A percentile compares a stretch with the other conserved stretches of the same genome.
phyloP scores from a whole-genome alignment of 30 jellyfish, hydroid and myxozoan genomes.

The Nemopilema nomurai region DNA sequence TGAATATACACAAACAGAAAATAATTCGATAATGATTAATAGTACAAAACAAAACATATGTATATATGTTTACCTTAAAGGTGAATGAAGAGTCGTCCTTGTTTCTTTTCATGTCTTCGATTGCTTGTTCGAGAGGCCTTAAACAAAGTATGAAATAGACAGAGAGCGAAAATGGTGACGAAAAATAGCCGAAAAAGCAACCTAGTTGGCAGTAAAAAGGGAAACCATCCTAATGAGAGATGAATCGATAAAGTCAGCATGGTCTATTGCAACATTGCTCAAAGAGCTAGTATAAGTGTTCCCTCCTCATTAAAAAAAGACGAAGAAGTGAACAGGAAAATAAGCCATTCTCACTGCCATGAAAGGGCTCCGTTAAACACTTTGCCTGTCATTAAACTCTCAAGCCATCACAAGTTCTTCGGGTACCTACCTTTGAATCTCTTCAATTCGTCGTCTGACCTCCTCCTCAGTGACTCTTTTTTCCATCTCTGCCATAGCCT shows the following conservation, averaged over 20 bases:
- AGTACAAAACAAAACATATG: neutral
- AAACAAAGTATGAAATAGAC: neutral
- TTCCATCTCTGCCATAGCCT: conserved; percentile 4
- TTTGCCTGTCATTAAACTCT: too few relatives aligned
- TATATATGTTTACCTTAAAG: conserved; percentile 1
- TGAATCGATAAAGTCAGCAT: too few relatives aligned
- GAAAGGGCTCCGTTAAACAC: too few relatives aligned
- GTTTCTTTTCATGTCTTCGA: neutral
- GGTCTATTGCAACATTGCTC: too few relatives aligned
- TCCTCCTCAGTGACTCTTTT: conserved; percentile 35
- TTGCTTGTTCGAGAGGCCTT: conserved; percentile 7
- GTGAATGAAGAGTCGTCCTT: neutral
- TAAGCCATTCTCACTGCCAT: too few relatives aligned
- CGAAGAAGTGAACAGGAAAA: too few relatives aligned
- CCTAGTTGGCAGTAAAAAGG: too few relatives aligned
- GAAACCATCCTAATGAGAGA: too few relatives aligned
- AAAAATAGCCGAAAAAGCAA: neutral
- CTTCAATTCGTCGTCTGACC: conserved; percentile 3
- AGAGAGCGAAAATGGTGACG: neutral
- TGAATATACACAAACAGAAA: neutral
- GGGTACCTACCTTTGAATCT: conserved; percentile 19
- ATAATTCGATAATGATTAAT: neutral
- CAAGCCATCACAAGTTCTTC: neutral
- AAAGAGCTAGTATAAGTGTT: too few relatives aligned
- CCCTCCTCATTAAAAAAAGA: too few relatives aligned